Conservation (phyloP, 1,140 invertebrate species). For the Pogonomyrmex barbatus region DNA sequence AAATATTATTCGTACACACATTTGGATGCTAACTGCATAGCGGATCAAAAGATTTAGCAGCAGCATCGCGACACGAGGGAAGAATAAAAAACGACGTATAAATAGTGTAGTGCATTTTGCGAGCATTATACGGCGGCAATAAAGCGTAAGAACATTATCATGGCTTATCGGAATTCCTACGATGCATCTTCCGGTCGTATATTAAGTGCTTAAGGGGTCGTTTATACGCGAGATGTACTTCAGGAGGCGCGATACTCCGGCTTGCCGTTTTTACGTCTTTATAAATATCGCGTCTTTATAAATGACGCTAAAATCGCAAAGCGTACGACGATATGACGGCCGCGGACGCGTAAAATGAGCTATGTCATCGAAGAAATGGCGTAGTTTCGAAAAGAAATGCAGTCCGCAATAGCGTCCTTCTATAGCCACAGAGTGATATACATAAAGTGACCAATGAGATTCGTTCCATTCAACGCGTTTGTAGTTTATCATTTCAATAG, state of each 20-base stretch:
- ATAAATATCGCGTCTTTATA: constrained; percentile 26
- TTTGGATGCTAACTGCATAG: neutral
- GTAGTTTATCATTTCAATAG: constrained; percentile 23
- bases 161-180: constrained; percentile 48
- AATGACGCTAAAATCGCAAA: neutral
- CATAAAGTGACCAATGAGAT: constrained; percentile 47
- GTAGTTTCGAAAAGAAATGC: constrained; percentile 66
- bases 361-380: constrained; percentile 21
- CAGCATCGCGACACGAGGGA: neutral
- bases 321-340: constrained; percentile 36
- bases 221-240: constrained; percentile 23
- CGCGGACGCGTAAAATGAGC: constrained; percentile 53
- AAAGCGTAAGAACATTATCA: constrained; percentile 52
- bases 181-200: constrained; percentile 50
- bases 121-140: constrained; percentile 24
- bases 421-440: constrained; percentile 48
- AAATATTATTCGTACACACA: neutral
- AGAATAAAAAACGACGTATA: constrained; percentile 17
- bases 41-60: neutral
- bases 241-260: constrained; percentile 7
- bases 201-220: constrained; percentile 50
- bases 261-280: constrained; percentile 53
- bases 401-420: constrained; percentile 28
- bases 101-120: neutral
- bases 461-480: constrained; percentile 1